A percentile compares a stretch with the other conserved stretches of the same genome.
Evolutionary conservation across 1,140 invertebrate species (phyloP).

Genomic region (Listronotus oregonensis): DNA sequence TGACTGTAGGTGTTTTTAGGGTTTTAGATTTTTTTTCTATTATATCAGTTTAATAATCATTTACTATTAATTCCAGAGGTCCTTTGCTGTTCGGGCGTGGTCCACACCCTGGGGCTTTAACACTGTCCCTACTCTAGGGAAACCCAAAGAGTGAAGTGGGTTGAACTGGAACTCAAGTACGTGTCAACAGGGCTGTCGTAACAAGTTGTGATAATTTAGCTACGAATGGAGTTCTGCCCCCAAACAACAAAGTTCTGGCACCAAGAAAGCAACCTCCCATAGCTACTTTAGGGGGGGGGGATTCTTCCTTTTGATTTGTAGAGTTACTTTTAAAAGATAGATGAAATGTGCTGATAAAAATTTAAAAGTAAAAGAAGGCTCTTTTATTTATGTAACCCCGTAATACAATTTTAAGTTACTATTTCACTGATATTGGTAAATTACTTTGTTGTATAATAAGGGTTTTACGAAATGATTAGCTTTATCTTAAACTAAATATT

Average conservation of each 20-base stretch:
- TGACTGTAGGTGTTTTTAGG: too few species aligned
- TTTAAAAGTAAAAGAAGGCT: not conserved
- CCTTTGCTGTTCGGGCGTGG: conserved; percentile 66
- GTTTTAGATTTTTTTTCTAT: too few species aligned
- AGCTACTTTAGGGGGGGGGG: conserved; percentile 45
- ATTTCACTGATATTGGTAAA: too few species aligned
- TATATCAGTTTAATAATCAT: too few species aligned
- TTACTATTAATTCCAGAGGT: conserved; percentile 55
- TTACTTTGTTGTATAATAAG: too few species aligned
- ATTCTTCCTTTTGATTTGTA: conserved; percentile 56
- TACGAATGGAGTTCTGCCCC: conserved; percentile 65
- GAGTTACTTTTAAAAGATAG: conserved; percentile 16
- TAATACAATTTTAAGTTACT: too few species aligned
- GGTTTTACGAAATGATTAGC: too few species aligned
- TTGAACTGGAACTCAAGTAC: conserved; percentile 59
- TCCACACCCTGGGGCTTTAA: conserved; percentile 61
- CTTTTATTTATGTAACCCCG: too few species aligned
- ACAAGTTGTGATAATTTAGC: conserved; percentile 65
- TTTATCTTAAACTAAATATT: too few species aligned
- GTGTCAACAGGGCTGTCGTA: conserved; percentile 61
- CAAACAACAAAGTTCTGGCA: conserved; percentile 61
- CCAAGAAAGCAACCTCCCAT: conserved; percentile 44
- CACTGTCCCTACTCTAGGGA: conserved; percentile 58
- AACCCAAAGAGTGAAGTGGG: conserved; percentile 57
- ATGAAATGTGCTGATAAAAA: not conserved